Conservation (phyloP, 2,113 vertebrate genomes). For the Machaerirhynchus nigripectus region DNA sequence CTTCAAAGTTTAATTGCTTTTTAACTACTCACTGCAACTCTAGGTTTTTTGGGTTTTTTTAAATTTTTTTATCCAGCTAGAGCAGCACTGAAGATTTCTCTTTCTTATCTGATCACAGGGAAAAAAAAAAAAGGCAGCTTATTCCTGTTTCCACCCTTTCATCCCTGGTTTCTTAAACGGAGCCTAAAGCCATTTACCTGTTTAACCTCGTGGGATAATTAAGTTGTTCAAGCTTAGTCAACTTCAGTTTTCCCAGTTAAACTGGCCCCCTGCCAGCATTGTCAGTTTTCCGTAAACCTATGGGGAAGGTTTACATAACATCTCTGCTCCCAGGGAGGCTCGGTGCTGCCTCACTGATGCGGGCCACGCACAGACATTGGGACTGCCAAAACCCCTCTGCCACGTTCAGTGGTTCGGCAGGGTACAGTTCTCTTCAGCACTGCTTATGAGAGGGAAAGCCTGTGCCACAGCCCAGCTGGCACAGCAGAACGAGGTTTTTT, state of each 20-base stretch:
- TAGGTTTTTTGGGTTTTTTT: no score
- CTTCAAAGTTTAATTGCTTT: constrained; percentile 19
- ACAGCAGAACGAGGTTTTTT: neutral
- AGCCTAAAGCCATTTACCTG: constrained; percentile 29
- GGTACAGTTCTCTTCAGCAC: neutral
- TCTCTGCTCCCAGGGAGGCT: neutral
- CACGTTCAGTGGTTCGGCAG: neutral
- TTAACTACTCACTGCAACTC: neutral
- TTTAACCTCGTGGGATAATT: constrained; percentile 12
- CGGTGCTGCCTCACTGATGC: fast-evolving
- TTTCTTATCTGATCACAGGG: constrained; percentile 25
- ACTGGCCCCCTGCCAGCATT: neutral
- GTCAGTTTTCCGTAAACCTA: neutral
- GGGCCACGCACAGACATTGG: no score
- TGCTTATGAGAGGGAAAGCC: neutral
- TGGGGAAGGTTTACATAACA: neutral
- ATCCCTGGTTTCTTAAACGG: constrained; percentile 22
- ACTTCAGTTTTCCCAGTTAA: neutral
- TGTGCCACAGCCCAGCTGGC: neutral
- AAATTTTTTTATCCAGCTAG: neutral
- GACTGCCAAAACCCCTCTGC: neutral
- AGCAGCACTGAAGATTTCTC: neutral
- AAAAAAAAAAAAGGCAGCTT: neutral
- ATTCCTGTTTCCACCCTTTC: constrained; percentile 26
- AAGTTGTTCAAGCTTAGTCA: neutral